These are phyloP conservation scores for Zingel zingel DNA, from an alignment of 2,113 vertebrate genomes.

Conservation along the genomic window DNA sequence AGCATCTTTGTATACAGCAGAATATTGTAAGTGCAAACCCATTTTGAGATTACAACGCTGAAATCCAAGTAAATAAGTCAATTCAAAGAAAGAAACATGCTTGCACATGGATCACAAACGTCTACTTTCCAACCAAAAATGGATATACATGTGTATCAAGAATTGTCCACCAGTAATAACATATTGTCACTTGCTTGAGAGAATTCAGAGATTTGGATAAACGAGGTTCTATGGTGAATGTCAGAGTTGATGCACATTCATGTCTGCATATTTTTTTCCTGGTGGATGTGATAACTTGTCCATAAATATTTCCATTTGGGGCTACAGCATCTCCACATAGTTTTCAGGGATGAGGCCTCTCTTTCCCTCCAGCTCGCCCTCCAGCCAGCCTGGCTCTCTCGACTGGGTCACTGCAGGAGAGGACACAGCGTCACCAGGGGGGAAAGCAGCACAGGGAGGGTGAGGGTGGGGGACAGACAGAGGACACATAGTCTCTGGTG, in stretches of 20 bases:
- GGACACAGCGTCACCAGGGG: slow-evolving; percentile 55
- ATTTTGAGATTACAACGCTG: slow-evolving; percentile 10
- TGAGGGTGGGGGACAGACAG: slow-evolving; percentile 31
- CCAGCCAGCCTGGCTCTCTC: slow-evolving; percentile 97
- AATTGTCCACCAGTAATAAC: slow-evolving; percentile 28
- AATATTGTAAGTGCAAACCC: slow-evolving; percentile 39
- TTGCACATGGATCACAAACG: slow-evolving; percentile 17
- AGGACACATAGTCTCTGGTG: slow-evolving; percentile 47
- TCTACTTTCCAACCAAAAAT: slow-evolving; percentile 33
- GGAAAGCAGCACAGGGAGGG: slow-evolving; percentile 26
- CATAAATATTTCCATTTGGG: slow-evolving; percentile 48
- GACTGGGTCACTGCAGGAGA: slow-evolving; percentile 85
- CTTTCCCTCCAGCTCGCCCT: slow-evolving; percentile 95
- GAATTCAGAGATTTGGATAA: slow-evolving; percentile 34
- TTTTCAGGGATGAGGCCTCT: slow-evolving; percentile 98
- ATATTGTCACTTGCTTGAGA: slow-evolving; percentile 21
- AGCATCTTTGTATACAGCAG: slow-evolving; percentile 53
- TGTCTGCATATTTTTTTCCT: slow-evolving; percentile 15
- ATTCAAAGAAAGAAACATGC: slow-evolving; percentile 31
- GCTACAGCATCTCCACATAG: slow-evolving; percentile 94
- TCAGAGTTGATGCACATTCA: slow-evolving; percentile 38
- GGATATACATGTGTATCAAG: background rate
- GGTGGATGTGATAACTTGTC: slow-evolving; percentile 40
- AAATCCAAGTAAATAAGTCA: slow-evolving; percentile 24
- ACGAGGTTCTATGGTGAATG: slow-evolving; percentile 29